Percentiles rank a stretch among this genome's conserved stretches.
These are phyloP conservation scores for Chrysogorgia sp. DNA, from an alignment of 92 coral and sea anemone species.

Conservation along the genomic window DNA sequence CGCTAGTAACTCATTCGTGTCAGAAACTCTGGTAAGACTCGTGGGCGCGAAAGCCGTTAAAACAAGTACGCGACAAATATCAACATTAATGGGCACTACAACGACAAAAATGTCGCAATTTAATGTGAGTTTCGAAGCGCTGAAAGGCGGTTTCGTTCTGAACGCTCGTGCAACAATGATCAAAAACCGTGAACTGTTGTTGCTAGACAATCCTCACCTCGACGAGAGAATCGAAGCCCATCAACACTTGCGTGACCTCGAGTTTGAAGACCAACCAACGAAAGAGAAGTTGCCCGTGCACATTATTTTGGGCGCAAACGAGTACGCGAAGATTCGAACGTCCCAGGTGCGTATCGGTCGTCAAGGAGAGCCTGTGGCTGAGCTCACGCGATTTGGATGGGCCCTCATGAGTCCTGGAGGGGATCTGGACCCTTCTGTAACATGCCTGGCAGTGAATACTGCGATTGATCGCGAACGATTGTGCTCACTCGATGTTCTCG, in stretches of 20 bases:
- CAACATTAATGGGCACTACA: conserved; percentile 26
- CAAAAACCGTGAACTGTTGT: conserved; percentile 32
- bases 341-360: conserved; percentile 3
- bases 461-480: conserved; percentile 33
- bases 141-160: background rate
- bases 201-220: conserved; percentile 45
- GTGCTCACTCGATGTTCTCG: conserved; percentile 49
- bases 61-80: background rate
- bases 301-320: conserved; percentile 10
- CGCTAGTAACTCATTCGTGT: conserved; percentile 52
- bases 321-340: conserved; percentile 13
- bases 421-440: conserved; percentile 16
- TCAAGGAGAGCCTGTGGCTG: conserved; percentile 35
- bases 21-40: conserved; percentile 7
- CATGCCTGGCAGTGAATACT: conserved; percentile 29
- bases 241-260: no score
- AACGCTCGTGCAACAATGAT: conserved; percentile 37
- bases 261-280: conserved; percentile 33
- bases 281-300: conserved; percentile 17
- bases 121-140: background rate
- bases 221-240: conserved; percentile 29
- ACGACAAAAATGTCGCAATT: conserved; percentile 19
- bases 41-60: conserved; percentile 7
- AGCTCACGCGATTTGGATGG: conserved; percentile 49
- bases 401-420: conserved; percentile 41